Evolutionary conservation across 2,113 vertebrate species (phyloP).

Genomic region (Solea senegalensis): DNA sequence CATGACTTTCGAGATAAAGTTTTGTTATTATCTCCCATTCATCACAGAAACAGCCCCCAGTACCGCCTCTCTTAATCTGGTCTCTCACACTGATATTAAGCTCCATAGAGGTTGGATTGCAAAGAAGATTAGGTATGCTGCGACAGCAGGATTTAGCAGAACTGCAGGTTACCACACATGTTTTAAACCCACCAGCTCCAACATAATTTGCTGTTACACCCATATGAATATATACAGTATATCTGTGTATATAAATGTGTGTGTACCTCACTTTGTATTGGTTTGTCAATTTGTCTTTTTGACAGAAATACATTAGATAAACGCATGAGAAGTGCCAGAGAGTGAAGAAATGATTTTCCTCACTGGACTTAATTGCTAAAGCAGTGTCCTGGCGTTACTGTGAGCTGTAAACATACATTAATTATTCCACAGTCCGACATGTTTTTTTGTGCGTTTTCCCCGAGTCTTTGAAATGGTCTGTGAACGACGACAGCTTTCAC

Average conservation of each 20-base stretch:
- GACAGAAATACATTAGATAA: slow-evolving; percentile 13
- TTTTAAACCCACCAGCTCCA: not conserved
- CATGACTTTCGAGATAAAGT: not conserved
- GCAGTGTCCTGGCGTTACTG: slow-evolving; percentile 2
- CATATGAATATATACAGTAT: not conserved
- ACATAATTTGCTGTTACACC: not conserved
- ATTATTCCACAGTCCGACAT: slow-evolving; percentile 29
- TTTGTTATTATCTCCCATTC: slow-evolving; percentile 40
- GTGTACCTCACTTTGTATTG: not conserved
- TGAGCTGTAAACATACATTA: slow-evolving; percentile 36
- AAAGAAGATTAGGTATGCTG: slow-evolving; percentile 55
- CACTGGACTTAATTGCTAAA: slow-evolving; percentile 5
- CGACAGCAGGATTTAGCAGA: slow-evolving; percentile 47
- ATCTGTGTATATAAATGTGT: not conserved
- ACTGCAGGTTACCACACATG: slow-evolving; percentile 43
- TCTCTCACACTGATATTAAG: slow-evolving; percentile 53
- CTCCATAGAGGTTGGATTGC: slow-evolving; percentile 47
- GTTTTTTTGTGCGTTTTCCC: slow-evolving; percentile 35
- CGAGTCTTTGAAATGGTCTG: slow-evolving; percentile 38
- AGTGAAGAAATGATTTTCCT: not conserved
- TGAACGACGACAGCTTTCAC: slow-evolving; percentile 60
- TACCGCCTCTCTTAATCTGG: slow-evolving; percentile 39
- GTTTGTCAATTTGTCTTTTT: not conserved
- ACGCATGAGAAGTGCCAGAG: slow-evolving; percentile 16
- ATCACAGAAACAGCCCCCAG: slow-evolving; percentile 30